These are phyloP conservation scores for Caligus rogercresseyi DNA, from an alignment of 1,140 invertebrate genomes.

Conservation along the genomic window DNA sequence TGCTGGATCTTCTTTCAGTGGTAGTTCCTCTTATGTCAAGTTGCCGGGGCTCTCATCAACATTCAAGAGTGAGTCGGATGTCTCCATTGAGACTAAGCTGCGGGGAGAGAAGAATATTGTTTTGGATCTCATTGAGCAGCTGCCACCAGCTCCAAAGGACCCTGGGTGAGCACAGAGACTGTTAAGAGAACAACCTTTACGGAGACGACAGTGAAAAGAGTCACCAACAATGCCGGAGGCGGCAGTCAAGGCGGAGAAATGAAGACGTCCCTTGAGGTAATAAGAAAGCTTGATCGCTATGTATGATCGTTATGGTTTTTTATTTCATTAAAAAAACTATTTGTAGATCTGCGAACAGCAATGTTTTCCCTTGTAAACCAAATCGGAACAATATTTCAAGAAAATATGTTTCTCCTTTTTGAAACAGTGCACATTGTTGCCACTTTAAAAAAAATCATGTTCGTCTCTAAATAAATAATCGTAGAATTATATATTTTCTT, in stretches of 20 bases:
- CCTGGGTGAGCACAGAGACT: constrained; percentile 61
- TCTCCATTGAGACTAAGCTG: constrained; percentile 44
- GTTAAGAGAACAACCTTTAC: constrained; percentile 84
- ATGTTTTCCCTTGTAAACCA: too few species aligned
- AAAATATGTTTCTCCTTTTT: too few species aligned
- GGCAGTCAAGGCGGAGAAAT: too few species aligned
- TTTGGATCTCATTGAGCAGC: constrained; percentile 36
- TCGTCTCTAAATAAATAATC: too few species aligned
- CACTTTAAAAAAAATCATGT: too few species aligned
- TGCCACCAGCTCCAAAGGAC: constrained; percentile 60
- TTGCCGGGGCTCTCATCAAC: constrained; percentile 33
- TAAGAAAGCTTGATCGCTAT: too few species aligned
- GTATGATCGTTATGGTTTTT: too few species aligned
- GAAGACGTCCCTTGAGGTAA: too few species aligned
- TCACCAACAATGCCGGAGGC: constrained; percentile 86
- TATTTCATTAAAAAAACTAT: too few species aligned
- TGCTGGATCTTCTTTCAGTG: constrained; percentile 11
- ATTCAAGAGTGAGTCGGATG: constrained; percentile 13
- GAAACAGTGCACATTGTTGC: too few species aligned
- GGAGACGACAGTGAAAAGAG: constrained; percentile 74
- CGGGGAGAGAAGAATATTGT: constrained; percentile 30
- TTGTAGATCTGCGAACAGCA: too few species aligned
- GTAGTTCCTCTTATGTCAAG: constrained; percentile 24
- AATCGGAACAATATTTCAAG: too few species aligned
- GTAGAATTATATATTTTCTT: not conserved